Base-by-base conservation (phyloP, 2,888 invertebrate genomes). In the Barypeithes pellucidus region DNA sequence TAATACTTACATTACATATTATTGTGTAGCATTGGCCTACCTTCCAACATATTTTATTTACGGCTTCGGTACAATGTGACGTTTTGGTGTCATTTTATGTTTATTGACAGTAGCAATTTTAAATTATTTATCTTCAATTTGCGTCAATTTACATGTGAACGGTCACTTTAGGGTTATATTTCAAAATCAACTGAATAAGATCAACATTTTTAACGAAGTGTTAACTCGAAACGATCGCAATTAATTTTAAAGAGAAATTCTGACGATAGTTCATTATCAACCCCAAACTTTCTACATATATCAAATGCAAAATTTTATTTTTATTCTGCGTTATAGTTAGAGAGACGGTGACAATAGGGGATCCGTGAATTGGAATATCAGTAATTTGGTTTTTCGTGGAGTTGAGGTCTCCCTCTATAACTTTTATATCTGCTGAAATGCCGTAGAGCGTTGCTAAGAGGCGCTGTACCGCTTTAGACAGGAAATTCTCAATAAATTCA, bases 61-160 rank as follows among this genome's bases (percentile, higher is more conserved):
- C 12, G 12, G 22, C 29, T 52, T 52, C n/a, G 14, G 24, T 14
- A n/a, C 12, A 52, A n/a, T 22, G 7, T 29, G 14, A 52, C 29
- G 14, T 52, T 52, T n/a, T 50, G 3, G 12, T 50, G n/a, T 3
- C 11, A n/a, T 24, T 11, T 50, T 29, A 29, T 29, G 12, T 52
- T 52, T 52, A n/a, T 52, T 52, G 52, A 52, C 24, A 7, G 11
- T 57, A 29, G 18, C n/a, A 16, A 57, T 57, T 16, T 14, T 33
- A 11, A 18, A 50, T 22, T 57, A 16, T 57, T 50, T 50, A 24
- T 50, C 12, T 24, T 50, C 18, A 33, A 33, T 57, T 57, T 33
- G 33, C 54, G 33, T 33, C 33, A 33, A 8, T 57, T 57, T 16
- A 8, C 9, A 2, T 33, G 54, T 33, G 16, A 57, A 57, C 3